Evolutionary conservation across 92 coral and sea anemone species (phyloP), one percentile per base, ranked within the genome.

Genomic region (Chrysogorgia sp.): DNA sequence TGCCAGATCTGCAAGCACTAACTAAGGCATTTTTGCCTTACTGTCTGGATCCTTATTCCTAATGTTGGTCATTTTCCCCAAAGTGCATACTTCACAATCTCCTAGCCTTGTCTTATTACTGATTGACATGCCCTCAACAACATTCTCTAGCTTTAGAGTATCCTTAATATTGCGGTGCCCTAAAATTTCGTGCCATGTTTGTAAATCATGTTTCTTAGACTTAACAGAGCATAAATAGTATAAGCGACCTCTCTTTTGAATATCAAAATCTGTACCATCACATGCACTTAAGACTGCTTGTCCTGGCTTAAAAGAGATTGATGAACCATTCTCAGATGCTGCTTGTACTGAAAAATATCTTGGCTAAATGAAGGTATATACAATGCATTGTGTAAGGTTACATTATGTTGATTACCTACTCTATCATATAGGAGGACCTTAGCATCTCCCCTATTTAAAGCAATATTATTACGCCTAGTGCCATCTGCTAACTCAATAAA

Each of bases 401-500:
- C 83, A 29, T 76, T 60, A 53, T 34, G 70, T 24, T 63, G 23
- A 2, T 34, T 76, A 9, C 79, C 87, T 6, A 8, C 30, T 2
- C 20, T 14, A 33, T 83, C 83, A 40, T 35, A 15, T 0, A 76
- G 8, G 5, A 26, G 30, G 33, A 83, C 52, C 0, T 82, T 60
- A 24, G 33, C 87, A 65, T 68, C 65, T 41, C 74, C 79, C 22
- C 34, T 76, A 0, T 35, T 52, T 13, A 67, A 67, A 25, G 75
- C 80, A 45, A 77, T 67, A 34, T 67, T 77, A 57, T 67, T 75
- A 26, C 35, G 71, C 55, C 82, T 57, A 41, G 70, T 67, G 12
- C 83, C 88, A 84, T 84, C 79, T 5, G 87, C 80, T 40, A 68
- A 35, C 6, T 84, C 83, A 29, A 76, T 57, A n/a, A 28, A 67